Evolutionary conservation across 2,797 vertebrate species (phyloP).

Genomic region (Enteromius anoplus): DNA sequence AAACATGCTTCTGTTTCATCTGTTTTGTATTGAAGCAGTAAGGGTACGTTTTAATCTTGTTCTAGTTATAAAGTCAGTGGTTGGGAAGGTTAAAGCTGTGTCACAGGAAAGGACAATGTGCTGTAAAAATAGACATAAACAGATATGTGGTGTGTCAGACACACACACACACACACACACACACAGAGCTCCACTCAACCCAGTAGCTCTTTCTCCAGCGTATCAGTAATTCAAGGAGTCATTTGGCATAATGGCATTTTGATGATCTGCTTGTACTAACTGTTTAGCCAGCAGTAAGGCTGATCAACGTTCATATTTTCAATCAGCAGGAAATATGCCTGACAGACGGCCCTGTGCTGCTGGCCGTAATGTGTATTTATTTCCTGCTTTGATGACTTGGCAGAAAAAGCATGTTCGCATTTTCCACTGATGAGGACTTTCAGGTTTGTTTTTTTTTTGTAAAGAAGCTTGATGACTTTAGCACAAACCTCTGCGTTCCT

Average conservation of each 20-base stretch:
- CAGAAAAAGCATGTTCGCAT: constrained; percentile 40
- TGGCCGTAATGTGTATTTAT: constrained; percentile 49
- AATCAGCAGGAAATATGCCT: constrained; percentile 40
- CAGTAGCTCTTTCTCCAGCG: not conserved
- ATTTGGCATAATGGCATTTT: constrained; percentile 38
- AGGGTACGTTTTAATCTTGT: not conserved
- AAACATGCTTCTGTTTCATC: not conserved
- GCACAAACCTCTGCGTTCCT: constrained; percentile 1
- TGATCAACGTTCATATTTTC: constrained; percentile 42
- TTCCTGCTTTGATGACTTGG: constrained; percentile 58
- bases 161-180: not conserved
- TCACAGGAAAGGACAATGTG: not conserved
- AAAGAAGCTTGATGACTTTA: constrained; percentile 37
- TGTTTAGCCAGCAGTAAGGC: constrained; percentile 21
- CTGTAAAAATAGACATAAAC: constrained; percentile 2
- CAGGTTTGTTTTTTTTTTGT: constrained; percentile 13
- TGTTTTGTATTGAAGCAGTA: not conserved
- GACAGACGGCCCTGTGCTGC: constrained; percentile 33
- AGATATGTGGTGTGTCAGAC: not conserved
- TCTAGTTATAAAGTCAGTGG: not conserved
- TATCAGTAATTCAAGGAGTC: constrained; percentile 26
- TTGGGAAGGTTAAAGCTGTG: not conserved
- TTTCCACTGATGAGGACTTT: constrained; percentile 52
- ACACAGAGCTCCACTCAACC: not conserved
- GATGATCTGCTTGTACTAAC: constrained; percentile 26